These are phyloP conservation scores for Magallana nippona DNA, from an alignment of 2,888 invertebrate species.

Conservation along the genomic window DNA sequence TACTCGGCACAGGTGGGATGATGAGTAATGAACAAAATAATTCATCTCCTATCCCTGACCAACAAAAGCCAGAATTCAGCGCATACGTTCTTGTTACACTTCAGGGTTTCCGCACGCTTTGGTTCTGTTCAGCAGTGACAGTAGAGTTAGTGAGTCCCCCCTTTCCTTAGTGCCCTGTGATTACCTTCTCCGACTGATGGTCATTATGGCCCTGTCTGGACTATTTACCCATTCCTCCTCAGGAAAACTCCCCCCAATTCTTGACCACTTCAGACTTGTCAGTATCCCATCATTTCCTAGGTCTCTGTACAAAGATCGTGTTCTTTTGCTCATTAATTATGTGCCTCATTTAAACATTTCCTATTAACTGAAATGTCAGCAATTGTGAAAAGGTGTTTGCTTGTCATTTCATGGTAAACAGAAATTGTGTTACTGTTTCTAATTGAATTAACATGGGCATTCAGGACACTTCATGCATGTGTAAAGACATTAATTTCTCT, in stretches of 20 bases:
- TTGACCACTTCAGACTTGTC: not conserved
- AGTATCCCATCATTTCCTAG: not conserved
- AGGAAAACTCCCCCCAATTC: not conserved
- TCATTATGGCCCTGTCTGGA: not conserved
- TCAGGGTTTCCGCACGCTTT: not conserved
- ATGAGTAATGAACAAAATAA: conserved; percentile 30
- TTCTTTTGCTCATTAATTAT: not conserved
- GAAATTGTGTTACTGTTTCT: conserved; percentile 7
- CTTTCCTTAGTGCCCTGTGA: not conserved
- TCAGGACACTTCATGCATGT: conserved; percentile 16
- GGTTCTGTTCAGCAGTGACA: not conserved
- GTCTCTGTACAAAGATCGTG: not conserved
- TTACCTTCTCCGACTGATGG: not conserved
- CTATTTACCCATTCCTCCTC: not conserved
- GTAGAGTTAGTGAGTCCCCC: not conserved
- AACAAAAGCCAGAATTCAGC: not conserved
- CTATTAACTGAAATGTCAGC: conserved; percentile 24
- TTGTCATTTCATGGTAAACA: not conserved
- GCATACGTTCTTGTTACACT: not conserved
- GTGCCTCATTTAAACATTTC: conserved; percentile 17
- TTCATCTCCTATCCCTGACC: not conserved
- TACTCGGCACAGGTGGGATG: conserved; percentile 7
- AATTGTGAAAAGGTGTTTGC: conserved; percentile 16
- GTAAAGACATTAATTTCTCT: not conserved
- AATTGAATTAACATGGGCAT: conserved; percentile 19